Evolutionary conservation across 1,140 invertebrate genomes (phyloP).

Genomic region (Leptinotarsa undecemlineata): DNA sequence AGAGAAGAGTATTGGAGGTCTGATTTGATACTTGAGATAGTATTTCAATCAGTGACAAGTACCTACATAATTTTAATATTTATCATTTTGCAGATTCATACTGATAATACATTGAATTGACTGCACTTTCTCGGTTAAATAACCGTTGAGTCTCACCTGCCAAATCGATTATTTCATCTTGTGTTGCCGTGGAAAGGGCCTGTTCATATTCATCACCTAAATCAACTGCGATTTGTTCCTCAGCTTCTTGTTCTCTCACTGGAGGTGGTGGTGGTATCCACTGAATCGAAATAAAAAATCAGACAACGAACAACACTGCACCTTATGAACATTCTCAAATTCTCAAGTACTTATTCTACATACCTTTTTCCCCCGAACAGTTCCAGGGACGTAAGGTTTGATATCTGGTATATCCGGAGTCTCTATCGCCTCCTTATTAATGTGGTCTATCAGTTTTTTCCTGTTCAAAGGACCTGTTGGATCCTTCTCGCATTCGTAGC

Average conservation of each 20-base stretch:
- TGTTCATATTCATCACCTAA: conserved; percentile 95
- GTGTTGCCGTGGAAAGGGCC: conserved; percentile 86
- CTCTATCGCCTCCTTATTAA: conserved; percentile 96
- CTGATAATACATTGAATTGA: too few species aligned
- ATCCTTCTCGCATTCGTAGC: conserved; percentile 92
- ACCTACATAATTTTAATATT: too few species aligned
- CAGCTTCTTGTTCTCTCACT: conserved; percentile 76
- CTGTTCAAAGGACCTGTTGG: conserved; percentile 94
- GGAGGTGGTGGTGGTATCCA: conserved; percentile 86
- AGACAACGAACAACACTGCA: too few species aligned
- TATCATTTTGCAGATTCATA: too few species aligned
- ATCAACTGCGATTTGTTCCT: conserved; percentile 90
- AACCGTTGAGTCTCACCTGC: conserved; percentile 70
- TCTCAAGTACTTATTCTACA: conserved; percentile 31
- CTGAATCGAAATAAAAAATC: conserved; percentile 53
- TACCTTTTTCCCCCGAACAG: conserved; percentile 88
- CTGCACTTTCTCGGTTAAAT: too few species aligned
- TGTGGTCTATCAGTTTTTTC: conserved; percentile 95
- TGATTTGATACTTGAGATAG: too few species aligned
- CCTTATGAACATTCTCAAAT: too few species aligned
- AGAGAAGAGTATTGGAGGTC: neutral
- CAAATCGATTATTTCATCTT: conserved; percentile 98
- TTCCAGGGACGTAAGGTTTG: conserved; percentile 90
- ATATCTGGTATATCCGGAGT: conserved; percentile 96
- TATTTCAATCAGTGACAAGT: too few species aligned